Percentiles rank a stretch among this genome's conserved stretches.
Evolutionary conservation across 2,888 invertebrate species (phyloP).

Genomic region (Amorpha juglandis): DNA sequence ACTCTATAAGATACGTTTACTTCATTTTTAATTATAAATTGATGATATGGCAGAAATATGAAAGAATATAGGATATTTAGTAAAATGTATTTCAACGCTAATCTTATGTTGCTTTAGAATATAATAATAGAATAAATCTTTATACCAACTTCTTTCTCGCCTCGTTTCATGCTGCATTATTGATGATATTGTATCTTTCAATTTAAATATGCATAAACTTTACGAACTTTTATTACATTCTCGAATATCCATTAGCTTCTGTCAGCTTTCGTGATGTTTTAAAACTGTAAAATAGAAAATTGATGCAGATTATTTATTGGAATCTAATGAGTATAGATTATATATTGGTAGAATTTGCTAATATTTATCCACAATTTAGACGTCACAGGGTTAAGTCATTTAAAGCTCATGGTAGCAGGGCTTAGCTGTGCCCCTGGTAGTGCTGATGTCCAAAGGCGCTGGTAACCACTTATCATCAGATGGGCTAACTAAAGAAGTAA

Average conservation of each 20-base stretch:
- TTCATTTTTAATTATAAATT: too few relatives aligned
- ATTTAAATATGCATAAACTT: slow-evolving; percentile 18
- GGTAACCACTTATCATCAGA: too few relatives aligned
- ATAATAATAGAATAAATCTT: slow-evolving; percentile 1
- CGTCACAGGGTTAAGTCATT: not conserved
- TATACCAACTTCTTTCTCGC: not conserved
- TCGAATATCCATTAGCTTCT: not conserved
- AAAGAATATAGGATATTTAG: too few relatives aligned
- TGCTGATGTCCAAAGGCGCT: too few relatives aligned
- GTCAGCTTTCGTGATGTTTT: not conserved
- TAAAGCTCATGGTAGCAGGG: too few relatives aligned
- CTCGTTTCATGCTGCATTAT: slow-evolving; percentile 18
- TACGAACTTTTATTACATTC: slow-evolving; percentile 3
- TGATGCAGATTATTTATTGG: too few relatives aligned
- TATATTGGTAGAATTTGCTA: too few relatives aligned
- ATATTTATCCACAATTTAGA: not conserved
- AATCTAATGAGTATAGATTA: too few relatives aligned
- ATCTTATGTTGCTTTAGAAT: not conserved
- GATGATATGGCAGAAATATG: too few relatives aligned
- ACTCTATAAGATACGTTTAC: too few relatives aligned
- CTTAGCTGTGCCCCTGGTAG: too few relatives aligned
- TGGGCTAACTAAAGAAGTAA: too few relatives aligned
- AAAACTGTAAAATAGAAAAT: not conserved
- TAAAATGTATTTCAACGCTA: not conserved
- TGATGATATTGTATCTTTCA: slow-evolving; percentile 16